phyloP scores from a whole-genome alignment of 2,113 vertebrate genomes.

The Pterophyllum scalare region DNA sequence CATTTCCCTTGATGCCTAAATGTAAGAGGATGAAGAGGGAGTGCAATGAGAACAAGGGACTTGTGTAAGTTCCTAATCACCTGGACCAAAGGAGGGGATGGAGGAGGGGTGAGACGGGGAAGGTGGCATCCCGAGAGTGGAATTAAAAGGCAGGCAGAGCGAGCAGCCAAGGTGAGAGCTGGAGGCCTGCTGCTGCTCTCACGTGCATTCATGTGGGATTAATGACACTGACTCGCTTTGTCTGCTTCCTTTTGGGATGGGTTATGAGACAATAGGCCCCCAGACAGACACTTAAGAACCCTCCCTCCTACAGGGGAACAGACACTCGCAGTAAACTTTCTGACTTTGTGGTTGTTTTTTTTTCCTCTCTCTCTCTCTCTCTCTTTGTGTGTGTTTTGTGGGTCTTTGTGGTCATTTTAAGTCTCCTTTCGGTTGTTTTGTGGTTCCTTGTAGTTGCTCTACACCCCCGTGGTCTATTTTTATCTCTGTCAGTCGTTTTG shows the following conservation, averaged over 20 bases:
- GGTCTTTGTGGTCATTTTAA: not conserved
- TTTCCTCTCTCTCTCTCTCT: not conserved
- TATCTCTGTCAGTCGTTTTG: not conserved
- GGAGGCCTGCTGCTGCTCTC: constrained; percentile 18
- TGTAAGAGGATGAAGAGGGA: constrained; percentile 40
- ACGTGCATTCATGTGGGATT: not conserved
- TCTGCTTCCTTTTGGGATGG: not conserved
- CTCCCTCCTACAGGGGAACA: not conserved
- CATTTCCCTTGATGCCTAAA: constrained; percentile 48
- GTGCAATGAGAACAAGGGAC: constrained; percentile 43
- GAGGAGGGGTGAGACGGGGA: not conserved
- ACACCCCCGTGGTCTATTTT: not conserved
- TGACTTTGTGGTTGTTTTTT: not conserved
- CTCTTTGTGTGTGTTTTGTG: not conserved
- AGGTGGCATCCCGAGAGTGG: constrained; percentile 53
- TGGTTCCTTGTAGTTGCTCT: not conserved
- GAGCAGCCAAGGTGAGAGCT: constrained; percentile 48
- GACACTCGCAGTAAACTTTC: not conserved
- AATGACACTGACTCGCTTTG: not conserved
- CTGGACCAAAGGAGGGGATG: constrained; percentile 45
- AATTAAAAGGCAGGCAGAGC: constrained; percentile 58
- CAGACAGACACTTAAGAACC: not conserved
- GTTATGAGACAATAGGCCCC: not conserved
- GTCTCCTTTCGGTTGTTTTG: not conserved
- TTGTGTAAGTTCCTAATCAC: constrained; percentile 63